These are phyloP conservation scores for Mesocentrotus franciscanus DNA, from an alignment of 53 echinoderm and acorn worm genomes.

Conservation along the genomic window DNA sequence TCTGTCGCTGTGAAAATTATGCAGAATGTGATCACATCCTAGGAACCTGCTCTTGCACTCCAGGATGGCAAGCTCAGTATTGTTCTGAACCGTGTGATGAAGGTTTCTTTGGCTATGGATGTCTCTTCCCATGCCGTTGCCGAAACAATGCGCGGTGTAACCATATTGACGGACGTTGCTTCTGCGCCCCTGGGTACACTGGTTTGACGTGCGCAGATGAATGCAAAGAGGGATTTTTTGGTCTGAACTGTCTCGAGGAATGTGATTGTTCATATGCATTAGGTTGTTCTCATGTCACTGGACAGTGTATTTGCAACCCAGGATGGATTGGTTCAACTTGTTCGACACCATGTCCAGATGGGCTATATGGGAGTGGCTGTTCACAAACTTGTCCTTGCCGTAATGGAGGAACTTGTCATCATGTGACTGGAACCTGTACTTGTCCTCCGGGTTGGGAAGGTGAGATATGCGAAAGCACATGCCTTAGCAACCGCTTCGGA, in stretches of 20 bases:
- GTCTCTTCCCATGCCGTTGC: constrained; percentile 73
- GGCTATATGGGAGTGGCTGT: constrained; percentile 78
- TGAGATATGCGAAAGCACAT: constrained; percentile 65
- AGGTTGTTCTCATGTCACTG: constrained; percentile 72
- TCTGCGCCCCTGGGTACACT: constrained; percentile 70
- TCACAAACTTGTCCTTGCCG: constrained; percentile 67
- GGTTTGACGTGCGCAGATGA: constrained; percentile 72
- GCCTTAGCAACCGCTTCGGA: constrained; percentile 74
- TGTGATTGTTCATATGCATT: constrained; percentile 80
- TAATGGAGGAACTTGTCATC: constrained; percentile 77
- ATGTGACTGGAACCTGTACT: constrained; percentile 71
- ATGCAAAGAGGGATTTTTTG: constrained; percentile 76
- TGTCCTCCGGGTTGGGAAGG: constrained; percentile 89
- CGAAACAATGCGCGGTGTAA: constrained; percentile 74
- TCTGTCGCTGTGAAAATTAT: constrained; percentile 67
- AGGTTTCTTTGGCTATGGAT: constrained; percentile 77
- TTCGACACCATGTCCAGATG: constrained; percentile 71
- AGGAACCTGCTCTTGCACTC: constrained; percentile 72
- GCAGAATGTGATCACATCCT: constrained; percentile 60
- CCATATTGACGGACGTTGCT: constrained; percentile 73
- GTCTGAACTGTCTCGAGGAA: constrained; percentile 69
- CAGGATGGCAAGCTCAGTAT: constrained; percentile 68
- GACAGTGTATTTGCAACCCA: constrained; percentile 75
- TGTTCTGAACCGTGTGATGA: constrained; percentile 69
- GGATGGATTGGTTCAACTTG: constrained; percentile 86